Evolutionary conservation across 2,888 invertebrate genomes (phyloP).

Genomic region (Eremobia ochroleuca): DNA sequence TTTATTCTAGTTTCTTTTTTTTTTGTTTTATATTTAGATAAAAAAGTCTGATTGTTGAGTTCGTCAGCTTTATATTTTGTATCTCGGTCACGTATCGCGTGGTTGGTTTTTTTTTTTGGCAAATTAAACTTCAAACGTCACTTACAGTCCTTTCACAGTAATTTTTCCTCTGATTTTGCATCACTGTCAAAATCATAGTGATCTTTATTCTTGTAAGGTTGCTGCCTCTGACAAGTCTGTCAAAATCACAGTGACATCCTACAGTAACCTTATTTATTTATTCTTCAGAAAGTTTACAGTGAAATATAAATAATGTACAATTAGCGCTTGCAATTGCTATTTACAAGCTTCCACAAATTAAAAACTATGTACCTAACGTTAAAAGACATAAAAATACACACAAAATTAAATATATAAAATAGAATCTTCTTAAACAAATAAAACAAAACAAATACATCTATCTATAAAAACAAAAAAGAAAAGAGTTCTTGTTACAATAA

Average conservation of each 20-base stretch:
- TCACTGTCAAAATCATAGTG: not conserved
- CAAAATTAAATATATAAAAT: not conserved
- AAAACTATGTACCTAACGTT: not conserved
- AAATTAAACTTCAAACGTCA: constrained; percentile 3
- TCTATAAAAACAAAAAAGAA: not conserved
- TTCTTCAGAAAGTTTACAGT: not conserved
- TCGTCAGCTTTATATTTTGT: constrained; percentile 39
- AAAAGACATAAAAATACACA: not conserved
- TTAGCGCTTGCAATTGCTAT: not conserved
- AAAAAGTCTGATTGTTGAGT: constrained; percentile 31
- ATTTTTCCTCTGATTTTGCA: not conserved
- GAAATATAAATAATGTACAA: not conserved
- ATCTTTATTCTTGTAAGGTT: not conserved
- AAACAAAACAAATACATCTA: not conserved
- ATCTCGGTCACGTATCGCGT: constrained; percentile 33
- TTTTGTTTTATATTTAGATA: constrained; percentile 31
- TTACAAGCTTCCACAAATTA: not conserved
- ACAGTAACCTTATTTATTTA: not conserved
- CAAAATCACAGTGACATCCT: not conserved
- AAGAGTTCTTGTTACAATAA: not conserved
- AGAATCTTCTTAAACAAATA: not conserved
- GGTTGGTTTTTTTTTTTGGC: constrained; percentile 1
- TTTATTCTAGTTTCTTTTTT: constrained; percentile 37
- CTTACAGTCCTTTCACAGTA: not conserved
- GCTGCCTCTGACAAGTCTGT: not conserved